Evolutionary conservation across 1,140 invertebrate species (phyloP), one percentile per base, ranked within the genome.

Genomic region (Drosophila erecta): DNA sequence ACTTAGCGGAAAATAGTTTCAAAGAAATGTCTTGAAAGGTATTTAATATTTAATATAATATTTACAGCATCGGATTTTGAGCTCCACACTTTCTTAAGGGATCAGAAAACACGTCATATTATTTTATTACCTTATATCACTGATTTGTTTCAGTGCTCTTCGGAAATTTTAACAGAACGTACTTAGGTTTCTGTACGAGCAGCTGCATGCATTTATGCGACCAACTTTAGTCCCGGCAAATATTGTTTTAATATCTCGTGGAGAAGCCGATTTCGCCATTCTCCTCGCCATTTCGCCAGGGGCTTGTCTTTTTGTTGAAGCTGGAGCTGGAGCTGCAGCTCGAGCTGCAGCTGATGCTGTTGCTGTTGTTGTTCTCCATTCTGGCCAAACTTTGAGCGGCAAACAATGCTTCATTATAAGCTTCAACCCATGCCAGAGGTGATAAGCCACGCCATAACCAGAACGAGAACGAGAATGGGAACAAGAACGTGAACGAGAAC

Each of bases 401-500:
- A 86, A 86, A 87, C 81, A 86, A 86, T 87, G 81, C 81, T 86
- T 86, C 75, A 83, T 87, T 87, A 83, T 87, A 81, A 83, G 79
- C 83, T 76, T 37, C 70, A 76, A 58, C 75, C 75, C 60, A 72
- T 65, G 79, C 75, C 84, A 79, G 71, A 87, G 83, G 84, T 83
- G 79, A 86, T 83, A 86, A 87, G 84, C 83, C 83, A 53, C 76
- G 83, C 79, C 81, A 85, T 49, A 59, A 58, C 54, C 78, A 79
- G 53, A 51, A 20, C 17, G 12, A 14, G 41, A 44, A 44, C 4
- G 37, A 58, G 35, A 17, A 54, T 40, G 20, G 30, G 44, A 35
- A 11, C 33, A 7, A 11, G 7, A 11, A 24, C 22, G 2, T 3
- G 22, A 22, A 22, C 3, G 27, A 10, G 27, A 8, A 30, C 27